These are phyloP conservation scores for Hetaerina titia DNA, from an alignment of 2,888 invertebrate genomes.

Conservation along the genomic window DNA sequence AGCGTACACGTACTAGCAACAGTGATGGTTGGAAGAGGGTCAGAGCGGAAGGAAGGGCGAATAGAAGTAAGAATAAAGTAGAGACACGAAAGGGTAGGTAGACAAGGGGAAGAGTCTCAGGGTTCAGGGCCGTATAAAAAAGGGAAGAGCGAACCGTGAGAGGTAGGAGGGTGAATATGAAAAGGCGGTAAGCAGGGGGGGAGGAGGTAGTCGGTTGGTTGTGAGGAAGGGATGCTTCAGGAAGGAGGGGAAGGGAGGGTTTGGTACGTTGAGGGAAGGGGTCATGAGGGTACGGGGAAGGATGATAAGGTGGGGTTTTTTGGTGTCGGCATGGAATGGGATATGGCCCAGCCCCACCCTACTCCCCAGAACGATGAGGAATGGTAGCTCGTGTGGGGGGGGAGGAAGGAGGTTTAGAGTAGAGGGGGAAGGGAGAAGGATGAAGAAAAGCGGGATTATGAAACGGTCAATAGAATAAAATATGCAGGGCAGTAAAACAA, in stretches of 20 bases:
- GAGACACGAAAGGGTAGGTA: background rate
- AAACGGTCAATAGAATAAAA: conserved; percentile 54
- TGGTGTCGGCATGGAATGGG: background rate
- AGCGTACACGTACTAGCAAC: too few relatives aligned
- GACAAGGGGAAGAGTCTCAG: background rate
- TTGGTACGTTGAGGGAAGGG: background rate
- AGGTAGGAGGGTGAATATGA: background rate
- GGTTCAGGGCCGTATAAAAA: background rate
- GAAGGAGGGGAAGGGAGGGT: background rate
- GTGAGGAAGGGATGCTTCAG: background rate
- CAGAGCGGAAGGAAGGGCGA: too few relatives aligned
- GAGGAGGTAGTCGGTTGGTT: background rate
- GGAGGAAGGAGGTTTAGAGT: background rate
- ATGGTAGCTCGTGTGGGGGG: background rate
- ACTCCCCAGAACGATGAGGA: background rate
- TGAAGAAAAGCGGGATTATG: conserved; percentile 49
- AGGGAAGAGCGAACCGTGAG: background rate
- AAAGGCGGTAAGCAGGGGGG: background rate
- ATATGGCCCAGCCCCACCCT: background rate
- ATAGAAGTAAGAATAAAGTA: too few relatives aligned
- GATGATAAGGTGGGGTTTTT: background rate
- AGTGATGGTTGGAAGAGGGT: too few relatives aligned
- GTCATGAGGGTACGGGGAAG: background rate
- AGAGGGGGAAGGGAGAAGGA: background rate
- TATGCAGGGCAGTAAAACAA: conserved; percentile 46